Percentiles rank a stretch among this genome's conserved stretches.
Evolutionary conservation across 64 coral and sea anemone genomes (phyloP).

Genomic region (Orbicella faveolata): DNA sequence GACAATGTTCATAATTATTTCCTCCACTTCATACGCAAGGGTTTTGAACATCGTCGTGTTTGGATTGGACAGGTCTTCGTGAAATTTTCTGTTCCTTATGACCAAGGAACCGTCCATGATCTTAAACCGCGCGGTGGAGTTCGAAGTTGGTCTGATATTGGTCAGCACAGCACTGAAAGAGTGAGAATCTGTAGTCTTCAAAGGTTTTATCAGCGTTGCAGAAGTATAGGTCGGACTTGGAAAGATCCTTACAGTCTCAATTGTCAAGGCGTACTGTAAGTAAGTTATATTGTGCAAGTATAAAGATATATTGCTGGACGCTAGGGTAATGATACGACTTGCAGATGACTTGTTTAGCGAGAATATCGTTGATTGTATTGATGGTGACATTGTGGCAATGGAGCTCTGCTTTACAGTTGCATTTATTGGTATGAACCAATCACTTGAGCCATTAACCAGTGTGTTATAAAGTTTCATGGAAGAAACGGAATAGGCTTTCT

Average conservation of each 20-base stretch:
- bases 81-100: slow-evolving; percentile 7
- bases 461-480: not conserved
- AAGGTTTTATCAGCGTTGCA: too few relatives aligned
- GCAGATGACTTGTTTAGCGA: not conserved
- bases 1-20: not conserved
- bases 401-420: not conserved
- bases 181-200: not conserved
- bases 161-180: not conserved
- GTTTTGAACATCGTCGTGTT: slow-evolving; percentile 19
- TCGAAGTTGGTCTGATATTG: not conserved
- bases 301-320: not conserved
- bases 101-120: slow-evolving; percentile 23
- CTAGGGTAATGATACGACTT: not conserved
- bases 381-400: not conserved
- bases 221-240: not conserved
- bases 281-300: not conserved
- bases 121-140: not conserved
- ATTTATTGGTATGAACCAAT: not conserved
- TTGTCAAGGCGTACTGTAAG: not conserved
- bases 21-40: not conserved
- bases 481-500: not conserved
- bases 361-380: not conserved
- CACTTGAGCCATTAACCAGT: not conserved
- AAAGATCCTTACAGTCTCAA: not conserved
- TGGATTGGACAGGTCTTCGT: slow-evolving; percentile 13